Conservation (phyloP, 2,113 vertebrate genomes). For the Nycticebus coucang region DNA sequence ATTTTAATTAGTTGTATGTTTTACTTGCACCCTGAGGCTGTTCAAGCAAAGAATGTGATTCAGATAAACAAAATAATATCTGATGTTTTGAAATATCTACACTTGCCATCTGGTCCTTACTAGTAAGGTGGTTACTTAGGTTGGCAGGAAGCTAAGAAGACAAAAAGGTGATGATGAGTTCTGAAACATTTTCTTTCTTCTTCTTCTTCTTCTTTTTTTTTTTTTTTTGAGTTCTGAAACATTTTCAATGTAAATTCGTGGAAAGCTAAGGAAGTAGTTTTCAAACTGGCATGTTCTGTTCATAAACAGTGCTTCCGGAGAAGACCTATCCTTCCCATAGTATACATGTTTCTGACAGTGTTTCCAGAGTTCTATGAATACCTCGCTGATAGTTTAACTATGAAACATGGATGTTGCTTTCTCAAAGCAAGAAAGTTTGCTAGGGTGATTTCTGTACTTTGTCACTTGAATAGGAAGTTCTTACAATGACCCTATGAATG, state of each 20-base stretch:
- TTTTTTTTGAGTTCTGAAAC: background rate
- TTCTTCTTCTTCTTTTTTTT: too few species aligned
- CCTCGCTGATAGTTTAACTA: background rate
- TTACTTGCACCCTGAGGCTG: constrained; percentile 57
- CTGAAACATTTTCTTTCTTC: background rate
- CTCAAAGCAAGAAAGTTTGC: background rate
- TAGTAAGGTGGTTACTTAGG: background rate
- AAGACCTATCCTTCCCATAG: background rate
- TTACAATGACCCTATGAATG: background rate
- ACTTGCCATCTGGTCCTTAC: constrained; percentile 28
- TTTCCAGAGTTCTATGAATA: constrained; percentile 8
- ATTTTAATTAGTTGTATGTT: constrained; percentile 72
- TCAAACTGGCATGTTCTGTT: background rate
- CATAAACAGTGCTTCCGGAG: background rate
- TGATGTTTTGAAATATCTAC: constrained; percentile 56
- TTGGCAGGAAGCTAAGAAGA: constrained; percentile 25
- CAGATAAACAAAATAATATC: constrained; percentile 69
- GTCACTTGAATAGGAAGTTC: background rate
- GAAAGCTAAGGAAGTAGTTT: constrained; percentile 26
- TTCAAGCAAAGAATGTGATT: constrained; percentile 68
- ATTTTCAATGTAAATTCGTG: constrained; percentile 1
- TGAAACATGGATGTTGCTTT: background rate
- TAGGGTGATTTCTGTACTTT: background rate
- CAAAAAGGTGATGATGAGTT: background rate
- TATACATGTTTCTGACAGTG: background rate